Base-by-base conservation (phyloP, 2,888 invertebrate species). In the Drosophila percnosoma region DNA sequence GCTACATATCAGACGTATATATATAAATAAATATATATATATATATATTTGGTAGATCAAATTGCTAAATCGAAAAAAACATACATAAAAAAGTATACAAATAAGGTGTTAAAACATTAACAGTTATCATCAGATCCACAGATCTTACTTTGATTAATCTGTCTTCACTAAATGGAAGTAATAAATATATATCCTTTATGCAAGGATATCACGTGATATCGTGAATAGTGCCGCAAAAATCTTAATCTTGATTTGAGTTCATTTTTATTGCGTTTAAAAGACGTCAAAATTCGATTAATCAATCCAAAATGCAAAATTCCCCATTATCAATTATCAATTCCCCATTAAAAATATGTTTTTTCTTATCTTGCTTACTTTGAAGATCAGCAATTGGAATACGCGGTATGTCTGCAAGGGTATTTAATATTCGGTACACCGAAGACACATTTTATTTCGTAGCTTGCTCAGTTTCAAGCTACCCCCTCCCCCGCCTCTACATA, bases 401-500 rank as follows among this genome's bases (percentile, higher is more conserved):
- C 13, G 1, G 13, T 21, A 13, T 45, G 45, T 24, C 45, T 45
- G 45, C 24, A 45, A 45, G 24, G 45, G 2, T 24, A 15, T 24
- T 45, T 24, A 2, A 24, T 24, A 45, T 45, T 24, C 45, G 45
- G 45, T 45, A 4, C 21, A 45, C 45, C 24, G 24, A 45, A 8
- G 7, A 21, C 1, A 7, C 21, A 45, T 15, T 21, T 21, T 7
- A 42, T 18, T 36, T 15, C 15, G 6, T 36, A 4, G 33, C 33
- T 33, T 11, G 33, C 33, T 33, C 11, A 11, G 42, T 13, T 45
- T 13, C 13, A 21, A 21, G 13, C 42, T 13, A 7, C 29, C 15
- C 15, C 21, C 29, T 1, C 21, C 0, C 24, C 2, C 21, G 1
- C 1, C 0, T 2, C 3, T 8, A 34, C 11, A 5, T 15, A 4